phyloP scores from a whole-genome alignment of 2,797 vertebrate genomes.

The Xiphorhynchus erythropygius region DNA sequence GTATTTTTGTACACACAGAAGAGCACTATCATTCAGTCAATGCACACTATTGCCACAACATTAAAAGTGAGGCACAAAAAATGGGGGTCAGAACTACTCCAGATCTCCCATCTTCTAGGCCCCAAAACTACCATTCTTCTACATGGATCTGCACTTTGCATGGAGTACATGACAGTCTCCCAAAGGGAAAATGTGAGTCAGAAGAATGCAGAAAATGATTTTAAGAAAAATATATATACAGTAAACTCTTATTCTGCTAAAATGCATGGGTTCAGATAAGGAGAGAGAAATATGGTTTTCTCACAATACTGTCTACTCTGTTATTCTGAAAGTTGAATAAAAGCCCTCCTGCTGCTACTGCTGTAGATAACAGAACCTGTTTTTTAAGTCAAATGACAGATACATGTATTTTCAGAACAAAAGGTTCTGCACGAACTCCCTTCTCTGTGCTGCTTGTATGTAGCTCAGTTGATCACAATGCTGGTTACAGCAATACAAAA shows the following conservation, averaged over 20 bases:
- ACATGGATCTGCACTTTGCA: not conserved
- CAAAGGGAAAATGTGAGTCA: not conserved
- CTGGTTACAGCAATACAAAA: not conserved
- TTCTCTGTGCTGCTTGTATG: not conserved
- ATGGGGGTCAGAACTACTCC: not conserved
- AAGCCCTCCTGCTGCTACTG: not conserved
- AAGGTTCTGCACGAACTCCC: not conserved
- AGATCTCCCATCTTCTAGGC: not conserved
- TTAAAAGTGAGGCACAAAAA: not conserved
- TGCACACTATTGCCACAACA: not conserved
- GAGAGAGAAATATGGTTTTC: not conserved
- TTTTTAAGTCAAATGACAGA: not conserved
- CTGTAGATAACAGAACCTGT: not conserved
- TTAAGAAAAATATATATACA: not conserved
- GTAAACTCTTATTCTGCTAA: not conserved
- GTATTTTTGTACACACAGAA: not conserved
- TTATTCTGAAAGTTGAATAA: not conserved
- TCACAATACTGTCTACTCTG: not conserved
- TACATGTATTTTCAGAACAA: not conserved
- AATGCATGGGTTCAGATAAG: not conserved
- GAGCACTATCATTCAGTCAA: not conserved
- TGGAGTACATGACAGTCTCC: not conserved
- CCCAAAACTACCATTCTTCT: not conserved
- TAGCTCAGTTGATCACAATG: not conserved
- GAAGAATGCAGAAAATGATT: not conserved